phyloP scores from a whole-genome alignment of 2,888 invertebrate species.

The Podabrus alpinus region DNA sequence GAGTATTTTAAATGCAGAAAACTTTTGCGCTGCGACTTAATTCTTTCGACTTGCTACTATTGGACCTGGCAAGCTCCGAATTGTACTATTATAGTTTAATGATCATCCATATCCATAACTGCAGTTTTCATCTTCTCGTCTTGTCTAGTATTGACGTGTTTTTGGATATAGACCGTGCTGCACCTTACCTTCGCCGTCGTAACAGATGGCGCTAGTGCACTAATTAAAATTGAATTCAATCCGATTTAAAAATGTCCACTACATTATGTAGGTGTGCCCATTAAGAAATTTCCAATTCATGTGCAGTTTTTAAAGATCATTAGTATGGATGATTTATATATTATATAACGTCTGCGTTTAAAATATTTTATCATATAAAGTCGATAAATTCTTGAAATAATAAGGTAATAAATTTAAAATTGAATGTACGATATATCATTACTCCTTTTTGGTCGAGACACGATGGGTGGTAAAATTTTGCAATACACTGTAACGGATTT shows the following conservation, averaged over 20 bases:
- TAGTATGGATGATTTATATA: constrained; percentile 2
- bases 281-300: not conserved
- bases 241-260: not conserved
- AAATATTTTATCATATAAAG: not conserved
- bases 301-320: not conserved
- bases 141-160: no score
- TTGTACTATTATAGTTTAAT: no score
- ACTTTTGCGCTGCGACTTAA: no score
- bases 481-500: constrained; percentile 4
- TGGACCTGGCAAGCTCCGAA: no score
- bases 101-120: no score
- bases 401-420: constrained; percentile 16
- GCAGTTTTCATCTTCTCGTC: no score
- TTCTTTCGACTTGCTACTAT: no score
- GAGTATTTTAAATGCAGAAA: no score
- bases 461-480: constrained; percentile 21
- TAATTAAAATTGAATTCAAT: not conserved
- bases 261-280: not conserved
- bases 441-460: constrained; percentile 12
- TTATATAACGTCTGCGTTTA: not conserved
- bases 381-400: constrained; percentile 10
- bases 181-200: no score
- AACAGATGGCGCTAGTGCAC: not conserved
- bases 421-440: constrained; percentile 11
- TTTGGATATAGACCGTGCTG: no score